Evolutionary conservation across 2,888 invertebrate genomes (phyloP), one percentile per base, ranked within the genome.

Genomic region (Drosophila siamana): DNA sequence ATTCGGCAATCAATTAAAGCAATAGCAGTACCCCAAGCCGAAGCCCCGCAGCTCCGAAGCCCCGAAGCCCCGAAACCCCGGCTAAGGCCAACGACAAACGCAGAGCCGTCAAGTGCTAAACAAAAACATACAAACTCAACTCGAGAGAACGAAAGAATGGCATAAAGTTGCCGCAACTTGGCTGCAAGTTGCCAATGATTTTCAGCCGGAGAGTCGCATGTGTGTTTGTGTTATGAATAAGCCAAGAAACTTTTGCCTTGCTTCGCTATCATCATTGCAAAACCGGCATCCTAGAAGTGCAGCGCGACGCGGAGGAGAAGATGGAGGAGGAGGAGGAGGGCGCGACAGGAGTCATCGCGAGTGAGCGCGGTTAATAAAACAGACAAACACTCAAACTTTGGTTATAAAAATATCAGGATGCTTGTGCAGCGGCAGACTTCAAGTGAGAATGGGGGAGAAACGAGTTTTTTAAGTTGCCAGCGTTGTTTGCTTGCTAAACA

Each of bases 341-440:
- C 4, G 15, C 28, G 28, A 28, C 28, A n/a, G 33, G 5, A 30
- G 65, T 43, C 70, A 78, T n/a, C 33, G 74, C 64, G 59, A 75
- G 61, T 48, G 82, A 78, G 67, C 75, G 85, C 79, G 88, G 80
- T 88, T 89, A 90, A 90, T 90, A 90, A 89, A 88, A 89, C 89
- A 90, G 89, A 86, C 87, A 90, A 90, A 87, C 89, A 88, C 85
- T 89, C 82, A 80, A 90, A 90, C 78, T 90, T 89, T 86, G 62
- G 82, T 83, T 81, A 87, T 90, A 90, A 90, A 90, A 88, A 89
- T 87, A 84, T 88, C 72, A 71, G 64, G 55, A 47, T 52, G 33
- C 30, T 22, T 40, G 4, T 28, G 40, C 43, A 7, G 8, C 43
- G 6, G 8, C 11, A 6, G 41, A n/a, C 36, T 13, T 40, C 7